Percentiles rank a stretch among this genome's conserved stretches.
These are phyloP conservation scores for Cryptocheilus praepositus DNA, from an alignment of 2,888 invertebrate species.

Conservation along the genomic window DNA sequence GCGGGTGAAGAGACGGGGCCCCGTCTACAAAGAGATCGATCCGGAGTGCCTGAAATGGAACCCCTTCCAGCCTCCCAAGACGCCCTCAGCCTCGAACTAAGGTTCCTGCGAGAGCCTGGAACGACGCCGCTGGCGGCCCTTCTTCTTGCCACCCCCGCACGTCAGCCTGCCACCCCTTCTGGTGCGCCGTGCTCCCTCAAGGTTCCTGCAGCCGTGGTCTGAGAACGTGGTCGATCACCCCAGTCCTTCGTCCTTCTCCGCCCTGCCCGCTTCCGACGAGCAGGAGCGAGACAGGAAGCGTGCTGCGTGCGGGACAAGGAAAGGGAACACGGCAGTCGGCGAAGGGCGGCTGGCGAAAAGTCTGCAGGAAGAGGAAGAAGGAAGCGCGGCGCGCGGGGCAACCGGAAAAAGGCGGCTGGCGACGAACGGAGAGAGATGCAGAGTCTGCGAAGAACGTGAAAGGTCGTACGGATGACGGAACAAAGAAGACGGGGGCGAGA, in stretches of 20 bases:
- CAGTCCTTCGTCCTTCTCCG: too few relatives aligned
- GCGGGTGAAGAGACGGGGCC: constrained; percentile 84
- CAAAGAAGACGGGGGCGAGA: too few relatives aligned
- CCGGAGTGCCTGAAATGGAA: constrained; percentile 91
- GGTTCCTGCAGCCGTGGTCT: too few relatives aligned
- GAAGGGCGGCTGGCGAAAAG: too few relatives aligned
- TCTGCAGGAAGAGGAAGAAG: background rate
- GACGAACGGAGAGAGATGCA: background rate
- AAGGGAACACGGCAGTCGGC: too few relatives aligned
- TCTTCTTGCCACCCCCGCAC: constrained; percentile 23
- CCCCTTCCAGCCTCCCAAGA: constrained; percentile 82
- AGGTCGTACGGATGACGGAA: too few relatives aligned
- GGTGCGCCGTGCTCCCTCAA: background rate
- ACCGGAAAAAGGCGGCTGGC: constrained; percentile 1
- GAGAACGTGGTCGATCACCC: constrained; percentile 32
- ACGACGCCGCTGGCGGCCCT: constrained; percentile 39
- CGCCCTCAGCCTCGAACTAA: constrained; percentile 75
- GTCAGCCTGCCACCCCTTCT: constrained; percentile 6
- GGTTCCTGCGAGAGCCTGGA: constrained; percentile 23
- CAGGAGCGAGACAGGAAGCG: too few relatives aligned
- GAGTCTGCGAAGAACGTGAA: too few relatives aligned
- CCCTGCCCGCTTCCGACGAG: too few relatives aligned
- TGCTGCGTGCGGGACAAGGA: too few relatives aligned
- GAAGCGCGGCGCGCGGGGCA: background rate
- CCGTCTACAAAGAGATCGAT: constrained; percentile 91